These are phyloP conservation scores for Lomographa bimaculata DNA, from an alignment of 2,888 invertebrate genomes.

Conservation along the genomic window DNA sequence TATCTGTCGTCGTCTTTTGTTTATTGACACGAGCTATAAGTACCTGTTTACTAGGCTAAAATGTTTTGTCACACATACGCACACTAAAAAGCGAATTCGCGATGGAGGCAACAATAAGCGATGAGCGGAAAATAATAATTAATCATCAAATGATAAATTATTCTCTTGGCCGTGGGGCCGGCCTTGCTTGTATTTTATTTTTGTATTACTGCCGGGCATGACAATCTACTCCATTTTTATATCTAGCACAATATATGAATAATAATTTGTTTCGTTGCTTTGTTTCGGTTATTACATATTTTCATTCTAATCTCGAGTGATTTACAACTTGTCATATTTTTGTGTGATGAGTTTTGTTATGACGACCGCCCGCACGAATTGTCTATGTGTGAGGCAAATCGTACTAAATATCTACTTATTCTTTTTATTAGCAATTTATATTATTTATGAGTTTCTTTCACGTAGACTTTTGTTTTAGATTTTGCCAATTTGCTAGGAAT, in stretches of 20 bases:
- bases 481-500: too few relatives aligned
- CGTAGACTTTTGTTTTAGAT: too few relatives aligned
- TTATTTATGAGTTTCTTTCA: too few relatives aligned
- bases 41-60: too few relatives aligned
- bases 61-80: neutral
- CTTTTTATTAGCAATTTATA: too few relatives aligned
- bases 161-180: slow-evolving; percentile 30
- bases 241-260: slow-evolving; percentile 20
- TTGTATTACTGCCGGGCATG: too few relatives aligned
- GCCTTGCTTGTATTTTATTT: slow-evolving; percentile 28
- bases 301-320: slow-evolving; percentile 7
- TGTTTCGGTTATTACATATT: slow-evolving; percentile 16
- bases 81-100: slow-evolving; percentile 6
- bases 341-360: too few relatives aligned
- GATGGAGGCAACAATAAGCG: slow-evolving; percentile 22
- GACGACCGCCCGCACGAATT: too few relatives aligned
- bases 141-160: slow-evolving; percentile 34
- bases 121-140: slow-evolving; percentile 33
- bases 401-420: too few relatives aligned
- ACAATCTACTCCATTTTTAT: slow-evolving; percentile 28
- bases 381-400: too few relatives aligned
- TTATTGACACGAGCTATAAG: too few relatives aligned
- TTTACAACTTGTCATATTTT: slow-evolving; percentile 7
- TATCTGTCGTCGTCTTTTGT: too few relatives aligned
- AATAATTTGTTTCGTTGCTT: slow-evolving; percentile 14